Percentiles rank a stretch among this genome's conserved stretches.
phyloP scores from a whole-genome alignment of 2,888 invertebrate genomes.

The Dolichomitus sp. region DNA sequence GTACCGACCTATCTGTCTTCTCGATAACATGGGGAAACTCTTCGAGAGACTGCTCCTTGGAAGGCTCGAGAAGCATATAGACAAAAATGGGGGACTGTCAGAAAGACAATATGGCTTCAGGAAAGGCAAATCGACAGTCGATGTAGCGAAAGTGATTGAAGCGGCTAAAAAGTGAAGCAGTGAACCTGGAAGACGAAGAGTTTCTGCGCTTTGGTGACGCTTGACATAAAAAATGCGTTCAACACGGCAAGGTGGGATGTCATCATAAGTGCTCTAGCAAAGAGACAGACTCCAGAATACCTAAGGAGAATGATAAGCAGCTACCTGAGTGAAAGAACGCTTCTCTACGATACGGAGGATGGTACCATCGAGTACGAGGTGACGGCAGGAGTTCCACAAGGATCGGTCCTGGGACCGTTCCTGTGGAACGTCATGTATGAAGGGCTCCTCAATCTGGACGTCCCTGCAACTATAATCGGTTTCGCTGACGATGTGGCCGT shows the following conservation, averaged over 20 bases:
- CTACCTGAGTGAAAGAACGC: constrained; percentile 36
- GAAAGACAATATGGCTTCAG: background rate
- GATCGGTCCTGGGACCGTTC: too few species aligned
- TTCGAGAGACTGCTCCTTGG: background rate
- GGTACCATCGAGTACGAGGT: constrained; percentile 27
- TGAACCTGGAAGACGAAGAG: background rate
- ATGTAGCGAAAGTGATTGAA: background rate
- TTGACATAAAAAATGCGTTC: constrained; percentile 52
- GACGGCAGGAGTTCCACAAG: constrained; percentile 44
- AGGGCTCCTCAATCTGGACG: constrained; percentile 29
- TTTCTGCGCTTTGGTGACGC: constrained; percentile 32
- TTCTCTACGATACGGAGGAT: constrained; percentile 35
- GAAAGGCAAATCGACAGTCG: background rate
- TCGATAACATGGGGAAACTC: background rate
- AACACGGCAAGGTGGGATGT: constrained; percentile 37
- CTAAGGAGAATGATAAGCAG: constrained; percentile 19
- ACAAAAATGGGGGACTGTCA: background rate
- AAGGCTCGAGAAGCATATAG: background rate
- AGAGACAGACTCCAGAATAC: constrained; percentile 25
- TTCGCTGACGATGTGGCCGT: constrained; percentile 36
- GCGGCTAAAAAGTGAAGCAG: background rate
- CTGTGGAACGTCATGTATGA: constrained; percentile 51
- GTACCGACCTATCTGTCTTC: background rate
- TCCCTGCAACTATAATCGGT: constrained; percentile 17
- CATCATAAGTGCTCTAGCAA: constrained; percentile 17